These are phyloP conservation scores for Caenorhabditis macrosperma DNA, from an alignment of 2,888 invertebrate genomes.

Conservation along the genomic window DNA sequence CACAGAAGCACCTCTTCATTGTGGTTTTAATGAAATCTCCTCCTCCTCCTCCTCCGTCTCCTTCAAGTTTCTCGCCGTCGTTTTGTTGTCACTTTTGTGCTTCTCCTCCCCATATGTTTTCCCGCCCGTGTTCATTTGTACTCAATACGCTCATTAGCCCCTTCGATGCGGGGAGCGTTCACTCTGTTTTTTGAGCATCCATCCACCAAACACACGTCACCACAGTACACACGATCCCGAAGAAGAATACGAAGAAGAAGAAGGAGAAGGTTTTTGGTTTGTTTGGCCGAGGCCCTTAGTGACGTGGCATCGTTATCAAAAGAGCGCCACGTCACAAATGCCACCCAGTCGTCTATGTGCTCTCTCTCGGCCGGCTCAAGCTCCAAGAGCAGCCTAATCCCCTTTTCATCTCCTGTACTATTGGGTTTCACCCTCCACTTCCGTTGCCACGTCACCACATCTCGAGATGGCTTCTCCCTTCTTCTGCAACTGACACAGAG, in stretches of 20 bases:
- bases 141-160: not conserved
- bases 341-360: slow-evolving; percentile 11
- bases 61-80: not conserved
- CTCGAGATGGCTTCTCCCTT: slow-evolving; percentile 12
- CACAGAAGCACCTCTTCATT: slow-evolving; percentile 13
- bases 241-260: not conserved
- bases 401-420: slow-evolving; percentile 13
- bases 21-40: slow-evolving; percentile 32
- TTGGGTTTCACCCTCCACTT: slow-evolving; percentile 40
- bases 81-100: not conserved
- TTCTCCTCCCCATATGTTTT: not conserved
- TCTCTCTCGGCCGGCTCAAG: not conserved
- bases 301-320: too few species aligned
- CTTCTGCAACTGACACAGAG: slow-evolving; percentile 49
- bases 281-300: too few species aligned
- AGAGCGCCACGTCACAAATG: slow-evolving; percentile 1
- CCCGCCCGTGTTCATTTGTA: not conserved
- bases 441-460: slow-evolving; percentile 31
- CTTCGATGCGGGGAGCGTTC: not conserved
- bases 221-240: not conserved
- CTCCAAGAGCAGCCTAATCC: slow-evolving; percentile 31
- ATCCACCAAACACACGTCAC: not conserved
- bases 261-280: not conserved
- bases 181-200: not conserved
- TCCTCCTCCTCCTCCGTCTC: not conserved